Conservation (phyloP, 2,888 invertebrate genomes). For the Alloplasta piceator region DNA sequence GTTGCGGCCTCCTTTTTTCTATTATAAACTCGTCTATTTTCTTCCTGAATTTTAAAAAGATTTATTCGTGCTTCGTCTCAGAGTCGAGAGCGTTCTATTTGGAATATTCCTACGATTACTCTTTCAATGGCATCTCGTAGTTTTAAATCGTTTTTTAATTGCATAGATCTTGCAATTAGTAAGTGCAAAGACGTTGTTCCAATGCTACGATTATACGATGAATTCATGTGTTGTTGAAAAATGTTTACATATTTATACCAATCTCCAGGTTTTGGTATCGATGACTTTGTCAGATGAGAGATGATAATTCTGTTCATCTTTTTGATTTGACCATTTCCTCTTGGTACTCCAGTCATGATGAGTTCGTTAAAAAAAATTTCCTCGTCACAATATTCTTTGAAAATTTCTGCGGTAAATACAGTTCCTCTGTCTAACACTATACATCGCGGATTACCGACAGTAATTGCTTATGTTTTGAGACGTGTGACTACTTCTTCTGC, state of each 20-base stretch:
- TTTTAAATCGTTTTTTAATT: background rate
- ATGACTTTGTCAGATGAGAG: conserved; percentile 51
- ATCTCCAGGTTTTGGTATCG: conserved; percentile 31
- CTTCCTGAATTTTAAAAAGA: conserved; percentile 1
- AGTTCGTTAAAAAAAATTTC: conserved; percentile 45
- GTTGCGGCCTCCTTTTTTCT: background rate
- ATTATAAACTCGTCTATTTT: conserved; percentile 7
- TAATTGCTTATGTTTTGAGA: conserved; percentile 45
- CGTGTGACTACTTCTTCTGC: conserved; percentile 37
- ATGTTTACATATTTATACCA: conserved; percentile 17
- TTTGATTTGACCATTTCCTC: conserved; percentile 58
- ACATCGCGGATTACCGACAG: conserved; percentile 56
- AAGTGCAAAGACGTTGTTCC: background rate
- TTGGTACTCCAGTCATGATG: no score
- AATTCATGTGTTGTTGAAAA: conserved; percentile 26
- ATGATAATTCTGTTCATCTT: conserved; percentile 49
- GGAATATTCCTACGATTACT: background rate
- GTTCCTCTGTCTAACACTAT: conserved; percentile 52
- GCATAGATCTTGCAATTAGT: background rate
- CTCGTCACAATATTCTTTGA: conserved; percentile 46
- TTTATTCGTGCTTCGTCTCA: background rate
- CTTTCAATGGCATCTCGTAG: conserved; percentile 4
- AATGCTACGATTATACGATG: background rate
- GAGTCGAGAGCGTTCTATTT: background rate
- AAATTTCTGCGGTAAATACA: conserved; percentile 49